These are phyloP conservation scores for Zaprionus nigranus DNA, from an alignment of 1,140 invertebrate species.

Conservation along the genomic window DNA sequence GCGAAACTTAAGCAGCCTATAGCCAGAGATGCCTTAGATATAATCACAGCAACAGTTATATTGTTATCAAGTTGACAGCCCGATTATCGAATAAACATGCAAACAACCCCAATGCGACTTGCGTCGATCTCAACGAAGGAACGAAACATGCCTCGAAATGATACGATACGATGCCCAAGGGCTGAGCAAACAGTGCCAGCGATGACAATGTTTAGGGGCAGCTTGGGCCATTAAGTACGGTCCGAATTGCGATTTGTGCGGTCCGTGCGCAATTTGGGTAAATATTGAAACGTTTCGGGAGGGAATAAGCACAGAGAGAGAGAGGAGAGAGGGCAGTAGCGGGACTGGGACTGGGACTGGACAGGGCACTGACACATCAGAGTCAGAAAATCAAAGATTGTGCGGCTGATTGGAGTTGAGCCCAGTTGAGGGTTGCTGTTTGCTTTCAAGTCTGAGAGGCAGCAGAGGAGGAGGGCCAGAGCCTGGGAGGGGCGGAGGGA, in stretches of 20 bases:
- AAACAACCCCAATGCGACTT: slow-evolving; percentile 23
- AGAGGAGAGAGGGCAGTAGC: too few relatives aligned
- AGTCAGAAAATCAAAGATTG: slow-evolving; percentile 72
- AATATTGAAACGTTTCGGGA: slow-evolving; percentile 75
- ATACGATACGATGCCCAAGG: slow-evolving; percentile 46
- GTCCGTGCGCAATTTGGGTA: slow-evolving; percentile 71
- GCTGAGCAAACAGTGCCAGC: slow-evolving; percentile 48
- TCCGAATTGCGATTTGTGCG: slow-evolving; percentile 63
- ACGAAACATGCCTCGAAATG: slow-evolving; percentile 61
- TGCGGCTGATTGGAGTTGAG: slow-evolving; percentile 70
- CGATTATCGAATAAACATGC: slow-evolving; percentile 17
- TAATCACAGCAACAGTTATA: slow-evolving; percentile 14
- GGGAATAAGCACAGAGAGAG: not conserved
- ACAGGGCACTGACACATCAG: slow-evolving; percentile 16
- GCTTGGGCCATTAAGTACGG: slow-evolving; percentile 65
- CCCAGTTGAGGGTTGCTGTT: slow-evolving; percentile 16
- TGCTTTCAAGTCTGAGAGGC: slow-evolving; percentile 8
- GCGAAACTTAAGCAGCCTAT: not conserved
- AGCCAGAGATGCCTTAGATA: not conserved
- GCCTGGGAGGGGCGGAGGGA: not conserved
- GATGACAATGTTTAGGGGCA: slow-evolving; percentile 66
- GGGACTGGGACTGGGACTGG: not conserved
- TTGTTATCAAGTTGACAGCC: slow-evolving; percentile 29
- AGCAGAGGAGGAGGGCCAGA: slow-evolving; percentile 6
- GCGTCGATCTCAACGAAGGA: not conserved